phyloP scores from a whole-genome alignment of 1,140 invertebrate species.

The Anoplolepis gracilipes region DNA sequence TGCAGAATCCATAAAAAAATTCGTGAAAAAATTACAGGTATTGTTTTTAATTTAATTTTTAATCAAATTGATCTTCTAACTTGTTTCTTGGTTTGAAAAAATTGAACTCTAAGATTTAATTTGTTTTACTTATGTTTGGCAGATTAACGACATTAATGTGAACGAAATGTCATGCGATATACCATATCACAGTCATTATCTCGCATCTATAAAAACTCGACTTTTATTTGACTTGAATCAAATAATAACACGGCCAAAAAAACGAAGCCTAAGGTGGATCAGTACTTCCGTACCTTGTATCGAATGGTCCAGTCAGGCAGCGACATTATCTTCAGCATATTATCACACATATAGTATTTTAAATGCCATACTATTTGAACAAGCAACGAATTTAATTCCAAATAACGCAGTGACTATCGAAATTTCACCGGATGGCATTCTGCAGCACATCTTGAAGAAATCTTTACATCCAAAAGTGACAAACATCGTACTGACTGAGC shows the following conservation, averaged over 20 bases:
- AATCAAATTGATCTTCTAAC: too few species aligned
- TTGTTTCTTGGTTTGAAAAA: neutral
- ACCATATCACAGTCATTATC: slow-evolving; percentile 91
- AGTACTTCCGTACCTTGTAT: slow-evolving; percentile 93
- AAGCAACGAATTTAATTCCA: slow-evolving; percentile 91
- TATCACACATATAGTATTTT: slow-evolving; percentile 97
- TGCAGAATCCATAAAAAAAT: slow-evolving; percentile 83
- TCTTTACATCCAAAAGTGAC: too few species aligned
- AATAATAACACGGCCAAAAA: slow-evolving; percentile 90
- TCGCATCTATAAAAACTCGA: slow-evolving; percentile 88
- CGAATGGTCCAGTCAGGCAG: slow-evolving; percentile 90
- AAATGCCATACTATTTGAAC: slow-evolving; percentile 94
- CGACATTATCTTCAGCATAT: slow-evolving; percentile 92
- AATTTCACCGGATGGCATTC: too few species aligned
- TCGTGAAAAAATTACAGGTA: slow-evolving; percentile 84
- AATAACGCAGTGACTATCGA: slow-evolving; percentile 92
- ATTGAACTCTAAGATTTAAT: neutral
- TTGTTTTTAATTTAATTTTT: neutral
- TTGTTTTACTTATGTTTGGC: slow-evolving; percentile 81
- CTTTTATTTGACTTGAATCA: slow-evolving; percentile 90
- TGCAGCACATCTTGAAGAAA: too few species aligned
- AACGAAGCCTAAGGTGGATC: slow-evolving; percentile 93
- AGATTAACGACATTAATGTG: slow-evolving; percentile 91
- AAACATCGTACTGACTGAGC: slow-evolving; percentile 93
- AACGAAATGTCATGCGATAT: slow-evolving; percentile 92